Evolutionary conservation across 92 coral and sea anemone genomes (phyloP).

Genomic region (Nematostella vectensis): DNA sequence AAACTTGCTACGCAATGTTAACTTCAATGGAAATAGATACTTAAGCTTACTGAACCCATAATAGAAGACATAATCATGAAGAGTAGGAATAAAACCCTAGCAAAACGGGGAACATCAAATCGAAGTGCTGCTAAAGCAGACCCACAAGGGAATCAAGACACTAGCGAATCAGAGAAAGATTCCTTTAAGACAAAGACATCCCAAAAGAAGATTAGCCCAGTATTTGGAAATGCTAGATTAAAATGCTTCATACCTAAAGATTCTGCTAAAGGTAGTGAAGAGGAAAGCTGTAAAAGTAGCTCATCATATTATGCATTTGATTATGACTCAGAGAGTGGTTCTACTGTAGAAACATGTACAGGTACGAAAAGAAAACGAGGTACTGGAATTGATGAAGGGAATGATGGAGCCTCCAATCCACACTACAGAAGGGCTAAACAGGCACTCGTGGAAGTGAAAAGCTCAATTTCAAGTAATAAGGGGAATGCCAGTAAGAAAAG

Average conservation of each 20-base stretch:
- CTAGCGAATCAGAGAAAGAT: too few species aligned
- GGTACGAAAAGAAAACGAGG: constrained; percentile 10
- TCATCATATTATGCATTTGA: constrained; percentile 12
- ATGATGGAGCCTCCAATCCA: not conserved
- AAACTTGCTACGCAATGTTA: not conserved
- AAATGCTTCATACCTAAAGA: not conserved
- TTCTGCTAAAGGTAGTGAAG: constrained; percentile 1
- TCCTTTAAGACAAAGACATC: too few species aligned
- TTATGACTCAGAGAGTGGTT: constrained; percentile 10
- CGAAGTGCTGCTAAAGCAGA: too few species aligned
- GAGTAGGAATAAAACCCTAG: too few species aligned
- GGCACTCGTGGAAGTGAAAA: constrained; percentile 12
- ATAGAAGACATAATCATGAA: too few species aligned
- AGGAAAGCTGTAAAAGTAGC: not conserved
- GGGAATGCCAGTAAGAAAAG: not conserved
- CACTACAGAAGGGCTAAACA: constrained; percentile 19
- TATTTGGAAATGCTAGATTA: constrained; percentile 6
- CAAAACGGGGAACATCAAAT: too few species aligned
- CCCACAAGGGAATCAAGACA: too few species aligned
- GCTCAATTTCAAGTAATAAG: not conserved
- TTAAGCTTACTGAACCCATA: too few species aligned
- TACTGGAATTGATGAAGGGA: constrained; percentile 7
- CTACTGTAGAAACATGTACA: not conserved
- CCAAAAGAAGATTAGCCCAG: not conserved
- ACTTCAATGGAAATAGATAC: not conserved